Evolutionary conservation across 64 coral and sea anemone species (phyloP).

Genomic region (Pocillopora damicornis): DNA sequence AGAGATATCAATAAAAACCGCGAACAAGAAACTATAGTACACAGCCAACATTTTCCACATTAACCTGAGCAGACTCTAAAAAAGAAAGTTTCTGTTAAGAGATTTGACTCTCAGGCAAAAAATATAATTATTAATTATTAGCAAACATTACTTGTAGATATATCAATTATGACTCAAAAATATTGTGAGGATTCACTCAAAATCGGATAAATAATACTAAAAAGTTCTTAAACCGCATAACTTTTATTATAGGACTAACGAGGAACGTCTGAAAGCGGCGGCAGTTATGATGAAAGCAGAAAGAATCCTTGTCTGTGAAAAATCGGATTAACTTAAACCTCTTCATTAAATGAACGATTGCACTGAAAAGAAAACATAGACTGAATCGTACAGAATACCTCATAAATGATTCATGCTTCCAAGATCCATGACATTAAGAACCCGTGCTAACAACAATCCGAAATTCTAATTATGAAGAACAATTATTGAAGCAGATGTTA

Average conservation of each 20-base stretch:
- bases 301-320: background rate
- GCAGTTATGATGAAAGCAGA: background rate
- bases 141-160: background rate
- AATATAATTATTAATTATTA: no score
- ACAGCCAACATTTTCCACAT: no score
- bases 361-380: background rate
- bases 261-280: background rate
- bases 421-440: background rate
- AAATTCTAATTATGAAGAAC: background rate
- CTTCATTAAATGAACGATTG: background rate
- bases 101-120: no score
- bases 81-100: no score
- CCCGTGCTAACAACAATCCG: background rate
- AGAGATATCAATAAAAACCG: background rate
- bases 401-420: background rate
- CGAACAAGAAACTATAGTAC: no score
- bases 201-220: background rate
- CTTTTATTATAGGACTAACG: background rate
- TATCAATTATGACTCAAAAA: background rate
- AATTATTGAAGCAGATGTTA: background rate
- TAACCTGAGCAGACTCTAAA: no score
- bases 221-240: background rate
- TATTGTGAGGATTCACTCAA: background rate
- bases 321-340: slow-evolving; percentile 19
- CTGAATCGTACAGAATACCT: background rate